Percentiles rank a stretch among this genome's conserved stretches.
Conservation (phyloP, 2,113 vertebrate species). For the Ammodytes marinus region DNA sequence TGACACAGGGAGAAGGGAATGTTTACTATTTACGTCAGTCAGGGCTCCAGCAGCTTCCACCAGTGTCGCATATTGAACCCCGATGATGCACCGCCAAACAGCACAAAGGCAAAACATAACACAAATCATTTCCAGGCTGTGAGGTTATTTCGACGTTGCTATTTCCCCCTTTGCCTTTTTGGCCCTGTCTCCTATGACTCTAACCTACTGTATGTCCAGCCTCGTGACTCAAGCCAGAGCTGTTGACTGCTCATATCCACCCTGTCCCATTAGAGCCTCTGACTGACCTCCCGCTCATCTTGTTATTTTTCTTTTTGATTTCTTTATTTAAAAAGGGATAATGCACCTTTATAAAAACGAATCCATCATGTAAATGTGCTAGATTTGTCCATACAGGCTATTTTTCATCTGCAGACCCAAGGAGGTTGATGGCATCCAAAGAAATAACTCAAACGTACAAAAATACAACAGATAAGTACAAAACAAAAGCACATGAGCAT, state of each 20-base stretch:
- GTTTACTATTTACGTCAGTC: conserved; percentile 19
- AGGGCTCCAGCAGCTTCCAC: conserved; percentile 21
- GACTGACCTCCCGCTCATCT: conserved; percentile 41
- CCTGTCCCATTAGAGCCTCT: conserved; percentile 6
- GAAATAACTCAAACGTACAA: too few relatives aligned
- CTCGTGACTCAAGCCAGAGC: conserved; percentile 12
- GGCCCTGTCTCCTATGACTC: conserved; percentile 1
- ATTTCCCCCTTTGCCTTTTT: conserved; percentile 1
- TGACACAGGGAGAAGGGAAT: conserved; percentile 33
- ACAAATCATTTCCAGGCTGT: not conserved
- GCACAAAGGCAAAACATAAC: not conserved
- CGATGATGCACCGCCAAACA: not conserved
- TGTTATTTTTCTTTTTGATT: not conserved
- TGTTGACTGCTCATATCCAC: conserved; percentile 1
- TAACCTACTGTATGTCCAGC: not conserved
- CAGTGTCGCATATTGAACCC: not conserved
- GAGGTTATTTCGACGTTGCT: not conserved
- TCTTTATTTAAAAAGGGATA: too few relatives aligned
- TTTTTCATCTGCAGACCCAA: too few relatives aligned
- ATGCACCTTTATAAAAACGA: too few relatives aligned
- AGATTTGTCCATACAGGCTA: too few relatives aligned
- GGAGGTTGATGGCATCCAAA: too few relatives aligned
- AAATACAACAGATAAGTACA: too few relatives aligned
- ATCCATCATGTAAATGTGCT: too few relatives aligned
- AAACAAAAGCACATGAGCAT: too few relatives aligned